These are phyloP conservation scores for Channa argus DNA, from an alignment of 2,113 vertebrate genomes.

Conservation along the genomic window DNA sequence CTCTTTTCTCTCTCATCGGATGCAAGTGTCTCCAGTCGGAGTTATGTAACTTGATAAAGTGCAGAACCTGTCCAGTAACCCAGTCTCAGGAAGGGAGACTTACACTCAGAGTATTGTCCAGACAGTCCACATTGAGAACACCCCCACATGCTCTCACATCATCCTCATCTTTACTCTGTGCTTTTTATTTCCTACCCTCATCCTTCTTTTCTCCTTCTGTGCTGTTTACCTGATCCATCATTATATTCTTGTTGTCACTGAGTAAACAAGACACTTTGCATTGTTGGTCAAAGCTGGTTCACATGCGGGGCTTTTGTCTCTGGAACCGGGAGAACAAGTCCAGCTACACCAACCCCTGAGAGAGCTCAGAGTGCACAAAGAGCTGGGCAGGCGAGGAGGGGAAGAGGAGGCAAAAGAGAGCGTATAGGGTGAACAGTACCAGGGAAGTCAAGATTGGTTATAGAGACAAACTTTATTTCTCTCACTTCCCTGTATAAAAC, in stretches of 20 bases:
- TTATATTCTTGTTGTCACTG: slow-evolving; percentile 44
- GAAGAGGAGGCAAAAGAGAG: slow-evolving; percentile 13
- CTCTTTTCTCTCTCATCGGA: slow-evolving; percentile 51
- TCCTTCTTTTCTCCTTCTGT: slow-evolving; percentile 15
- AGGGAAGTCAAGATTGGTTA: neutral
- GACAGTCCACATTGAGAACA: slow-evolving; percentile 38
- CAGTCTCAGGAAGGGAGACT: slow-evolving; percentile 36
- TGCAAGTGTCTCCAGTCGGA: slow-evolving; percentile 47
- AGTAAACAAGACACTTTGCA: slow-evolving; percentile 50
- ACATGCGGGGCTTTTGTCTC: slow-evolving; percentile 68
- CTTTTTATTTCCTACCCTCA: slow-evolving; percentile 28
- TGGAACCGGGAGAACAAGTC: slow-evolving; percentile 73
- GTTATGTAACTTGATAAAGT: slow-evolving; percentile 66
- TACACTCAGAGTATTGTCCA: slow-evolving; percentile 67
- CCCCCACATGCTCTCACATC: slow-evolving; percentile 31
- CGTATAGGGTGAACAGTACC: slow-evolving; percentile 38
- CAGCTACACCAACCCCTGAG: slow-evolving; percentile 31
- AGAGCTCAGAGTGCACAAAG: slow-evolving; percentile 57
- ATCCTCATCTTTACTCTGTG: slow-evolving; percentile 22
- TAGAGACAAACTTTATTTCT: slow-evolving; percentile 1
- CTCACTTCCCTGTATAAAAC: neutral
- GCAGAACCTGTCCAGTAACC: slow-evolving; percentile 52
- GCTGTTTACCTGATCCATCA: slow-evolving; percentile 33
- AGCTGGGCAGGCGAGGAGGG: slow-evolving; percentile 46
- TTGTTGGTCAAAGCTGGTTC: slow-evolving; percentile 25